phyloP scores from a whole-genome alignment of 2,888 invertebrate species.

The Gasteruption jaculator region DNA sequence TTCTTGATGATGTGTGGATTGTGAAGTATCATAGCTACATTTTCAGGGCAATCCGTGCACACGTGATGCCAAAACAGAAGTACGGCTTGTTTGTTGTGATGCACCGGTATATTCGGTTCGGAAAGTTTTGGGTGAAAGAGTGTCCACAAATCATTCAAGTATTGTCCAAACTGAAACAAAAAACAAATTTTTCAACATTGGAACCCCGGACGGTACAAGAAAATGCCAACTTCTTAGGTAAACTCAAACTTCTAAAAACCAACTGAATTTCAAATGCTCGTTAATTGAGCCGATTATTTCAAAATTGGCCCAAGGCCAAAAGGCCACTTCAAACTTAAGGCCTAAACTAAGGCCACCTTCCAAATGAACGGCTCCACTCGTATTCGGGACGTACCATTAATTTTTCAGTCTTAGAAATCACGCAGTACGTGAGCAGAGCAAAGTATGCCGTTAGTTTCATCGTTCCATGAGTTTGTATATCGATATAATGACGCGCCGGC shows the following conservation, averaged over 20 bases:
- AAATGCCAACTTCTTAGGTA: too few species aligned
- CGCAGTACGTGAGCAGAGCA: slow-evolving; percentile 86
- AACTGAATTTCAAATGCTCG: too few species aligned
- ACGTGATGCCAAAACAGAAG: slow-evolving; percentile 93
- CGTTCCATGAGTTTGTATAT: slow-evolving; percentile 81
- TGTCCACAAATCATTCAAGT: slow-evolving; percentile 88
- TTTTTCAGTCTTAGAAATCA: slow-evolving; percentile 86
- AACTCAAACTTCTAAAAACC: too few species aligned
- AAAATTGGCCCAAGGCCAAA: too few species aligned
- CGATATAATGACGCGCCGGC: slow-evolving; percentile 81
- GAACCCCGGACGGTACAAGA: too few species aligned
- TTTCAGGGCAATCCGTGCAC: slow-evolving; percentile 88
- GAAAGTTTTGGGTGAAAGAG: slow-evolving; percentile 91
- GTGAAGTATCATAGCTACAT: slow-evolving; percentile 80
- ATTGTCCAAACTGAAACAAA: slow-evolving; percentile 77
- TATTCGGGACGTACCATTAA: slow-evolving; percentile 77
- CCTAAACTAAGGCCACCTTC: too few species aligned
- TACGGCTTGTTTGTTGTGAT: slow-evolving; percentile 92
- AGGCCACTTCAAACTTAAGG: too few species aligned
- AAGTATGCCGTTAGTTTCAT: slow-evolving; percentile 91
- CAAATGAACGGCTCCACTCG: too few species aligned
- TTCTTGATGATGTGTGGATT: slow-evolving; percentile 88
- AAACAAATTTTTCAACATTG: too few species aligned
- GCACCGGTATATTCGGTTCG: slow-evolving; percentile 90
- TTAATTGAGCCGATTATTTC: too few species aligned